Percentiles rank a stretch among this genome's conserved stretches.
phyloP scores from a whole-genome alignment of 2,888 invertebrate species.

The Drosophila vallismaia region DNA sequence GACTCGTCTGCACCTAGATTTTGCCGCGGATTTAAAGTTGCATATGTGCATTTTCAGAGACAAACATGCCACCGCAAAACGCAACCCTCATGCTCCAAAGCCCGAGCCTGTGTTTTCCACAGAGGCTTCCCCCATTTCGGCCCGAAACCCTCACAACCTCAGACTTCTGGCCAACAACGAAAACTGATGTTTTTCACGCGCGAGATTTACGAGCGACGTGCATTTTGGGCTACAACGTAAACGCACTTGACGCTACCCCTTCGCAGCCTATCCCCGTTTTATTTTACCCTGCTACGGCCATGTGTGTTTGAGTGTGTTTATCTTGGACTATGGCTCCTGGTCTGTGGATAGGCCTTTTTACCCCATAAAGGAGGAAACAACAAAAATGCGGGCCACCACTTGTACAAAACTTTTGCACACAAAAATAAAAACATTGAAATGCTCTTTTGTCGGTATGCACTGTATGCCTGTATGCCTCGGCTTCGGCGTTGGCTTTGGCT shows the following conservation, averaged over 20 bases:
- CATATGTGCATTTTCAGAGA: conserved; percentile 26
- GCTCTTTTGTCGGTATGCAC: conserved; percentile 48
- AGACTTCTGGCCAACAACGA: conserved; percentile 43
- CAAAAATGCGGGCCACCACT: conserved; percentile 73
- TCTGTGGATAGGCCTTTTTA: conserved; percentile 56
- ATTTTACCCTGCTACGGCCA: background rate
- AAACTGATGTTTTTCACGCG: conserved; percentile 75
- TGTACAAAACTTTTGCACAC: conserved; percentile 34
- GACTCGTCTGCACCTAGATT: conserved; percentile 40
- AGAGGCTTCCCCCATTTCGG: conserved; percentile 12
- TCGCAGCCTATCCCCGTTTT: background rate
- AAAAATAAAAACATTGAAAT: conserved; percentile 59
- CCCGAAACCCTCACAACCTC: conserved; percentile 18
- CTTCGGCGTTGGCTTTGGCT: background rate
- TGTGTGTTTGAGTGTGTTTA: conserved; percentile 56
- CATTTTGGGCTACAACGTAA: conserved; percentile 70
- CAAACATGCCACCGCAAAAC: conserved; percentile 42
- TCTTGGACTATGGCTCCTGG: conserved; percentile 57
- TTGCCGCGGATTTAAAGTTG: conserved; percentile 46
- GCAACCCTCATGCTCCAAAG: conserved; percentile 8
- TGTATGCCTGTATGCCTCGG: background rate
- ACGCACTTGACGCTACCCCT: conserved; percentile 57
- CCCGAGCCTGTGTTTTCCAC: conserved; percentile 1
- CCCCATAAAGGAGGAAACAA: conserved; percentile 40
- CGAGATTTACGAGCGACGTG: conserved; percentile 74